These are phyloP conservation scores for Heliocidaris erythrogramma DNA, from an alignment of 35 echinoderm and acorn worm species.

Conservation along the genomic window DNA sequence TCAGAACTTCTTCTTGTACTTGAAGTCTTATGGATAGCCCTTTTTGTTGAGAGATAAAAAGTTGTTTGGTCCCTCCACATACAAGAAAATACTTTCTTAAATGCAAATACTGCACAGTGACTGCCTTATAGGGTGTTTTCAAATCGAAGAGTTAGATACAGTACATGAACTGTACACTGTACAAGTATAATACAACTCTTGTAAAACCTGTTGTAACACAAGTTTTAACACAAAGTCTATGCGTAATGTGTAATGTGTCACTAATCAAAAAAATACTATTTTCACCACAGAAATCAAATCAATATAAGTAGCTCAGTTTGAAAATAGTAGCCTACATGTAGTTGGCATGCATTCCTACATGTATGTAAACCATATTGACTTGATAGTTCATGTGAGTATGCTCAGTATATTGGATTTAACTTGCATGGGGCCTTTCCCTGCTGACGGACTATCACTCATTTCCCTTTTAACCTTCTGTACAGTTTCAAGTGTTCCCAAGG, in stretches of 20 bases:
- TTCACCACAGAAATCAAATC: neutral
- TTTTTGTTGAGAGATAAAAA: too few relatives aligned
- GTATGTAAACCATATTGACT: neutral
- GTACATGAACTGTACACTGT: neutral
- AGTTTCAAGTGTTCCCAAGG: conserved; percentile 9
- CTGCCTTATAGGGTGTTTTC: too few relatives aligned
- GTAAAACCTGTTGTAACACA: neutral
- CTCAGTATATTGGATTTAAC: neutral
- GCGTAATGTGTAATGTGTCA: neutral
- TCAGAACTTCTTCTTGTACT: too few relatives aligned
- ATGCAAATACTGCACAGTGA: too few relatives aligned
- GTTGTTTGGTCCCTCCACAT: too few relatives aligned
- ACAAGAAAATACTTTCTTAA: too few relatives aligned
- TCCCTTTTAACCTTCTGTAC: neutral
- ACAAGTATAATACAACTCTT: neutral
- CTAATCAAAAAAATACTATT: neutral
- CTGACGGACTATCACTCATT: neutral
- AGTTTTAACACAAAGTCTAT: neutral
- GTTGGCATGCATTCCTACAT: neutral
- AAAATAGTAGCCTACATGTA: neutral
- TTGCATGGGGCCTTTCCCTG: neutral
- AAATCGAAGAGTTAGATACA: too few relatives aligned
- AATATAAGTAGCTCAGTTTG: neutral
- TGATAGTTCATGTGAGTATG: neutral
- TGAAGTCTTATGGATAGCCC: too few relatives aligned